phyloP scores from a whole-genome alignment of 1,140 invertebrate genomes.

The Heliconius melpomene region DNA sequence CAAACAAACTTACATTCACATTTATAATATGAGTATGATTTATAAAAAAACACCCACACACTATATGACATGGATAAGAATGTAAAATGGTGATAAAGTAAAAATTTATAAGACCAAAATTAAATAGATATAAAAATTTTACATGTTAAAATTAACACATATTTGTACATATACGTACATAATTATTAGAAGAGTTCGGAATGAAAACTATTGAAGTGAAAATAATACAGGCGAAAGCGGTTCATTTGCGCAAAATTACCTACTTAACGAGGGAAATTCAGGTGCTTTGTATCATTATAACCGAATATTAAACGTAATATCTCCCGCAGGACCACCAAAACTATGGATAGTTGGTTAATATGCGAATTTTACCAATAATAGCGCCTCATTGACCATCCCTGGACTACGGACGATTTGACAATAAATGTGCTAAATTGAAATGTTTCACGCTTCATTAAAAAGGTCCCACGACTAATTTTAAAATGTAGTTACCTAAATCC shows the following conservation, averaged over 20 bases:
- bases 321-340: constrained; percentile 60
- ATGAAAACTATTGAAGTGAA: constrained; percentile 9
- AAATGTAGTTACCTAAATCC: constrained; percentile 16
- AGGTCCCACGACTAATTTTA: constrained; percentile 54
- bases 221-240: constrained; percentile 29
- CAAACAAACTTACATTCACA: too few species aligned
- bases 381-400: constrained; percentile 57
- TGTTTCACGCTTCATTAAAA: constrained; percentile 67
- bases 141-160: too few species aligned
- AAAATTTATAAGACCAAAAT: too few species aligned
- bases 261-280: constrained; percentile 59
- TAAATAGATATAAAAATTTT: too few species aligned
- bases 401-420: constrained; percentile 59
- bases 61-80: background rate
- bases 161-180: background rate
- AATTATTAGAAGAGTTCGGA: background rate
- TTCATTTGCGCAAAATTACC: constrained; percentile 37
- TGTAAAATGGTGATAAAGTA: background rate
- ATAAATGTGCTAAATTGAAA: constrained; percentile 72
- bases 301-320: constrained; percentile 65
- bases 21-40: too few species aligned
- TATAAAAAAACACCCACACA: too few species aligned
- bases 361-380: constrained; percentile 67
- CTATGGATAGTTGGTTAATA: constrained; percentile 59
- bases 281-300: constrained; percentile 68